These are phyloP conservation scores for Chondrilla cf. caribensis DNA, from an alignment of 37 sponge, comb jelly and placozoan genomes.

Conservation along the genomic window DNA sequence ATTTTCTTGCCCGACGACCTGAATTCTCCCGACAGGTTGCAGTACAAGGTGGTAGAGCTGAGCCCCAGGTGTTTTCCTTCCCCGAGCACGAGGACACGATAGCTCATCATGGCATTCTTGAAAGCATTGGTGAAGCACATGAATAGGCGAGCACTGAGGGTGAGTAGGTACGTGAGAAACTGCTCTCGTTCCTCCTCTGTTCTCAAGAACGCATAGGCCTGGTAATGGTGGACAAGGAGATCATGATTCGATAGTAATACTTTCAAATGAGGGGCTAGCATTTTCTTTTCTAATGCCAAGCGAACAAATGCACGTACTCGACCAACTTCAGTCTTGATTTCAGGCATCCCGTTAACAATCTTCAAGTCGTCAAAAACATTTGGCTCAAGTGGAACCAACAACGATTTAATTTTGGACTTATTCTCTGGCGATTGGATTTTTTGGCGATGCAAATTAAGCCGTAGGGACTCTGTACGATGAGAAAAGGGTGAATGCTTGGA, in stretches of 20 bases:
- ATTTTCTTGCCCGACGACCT: constrained; percentile 44
- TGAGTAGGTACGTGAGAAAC: constrained; percentile 55
- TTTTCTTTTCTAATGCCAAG: constrained; percentile 81
- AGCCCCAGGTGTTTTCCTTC: constrained; percentile 81
- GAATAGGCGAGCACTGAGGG: constrained; percentile 79
- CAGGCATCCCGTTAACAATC: constrained; percentile 64
- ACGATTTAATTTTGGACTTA: constrained; percentile 40
- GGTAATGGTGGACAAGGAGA: constrained; percentile 54
- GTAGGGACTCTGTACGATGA: constrained; percentile 25
- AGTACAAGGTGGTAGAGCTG: constrained; percentile 69
- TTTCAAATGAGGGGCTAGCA: constrained; percentile 61
- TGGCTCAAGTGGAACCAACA: constrained; percentile 42
- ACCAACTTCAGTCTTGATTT: constrained; percentile 87
- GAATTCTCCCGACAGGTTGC: constrained; percentile 72
- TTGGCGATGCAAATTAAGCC: constrained; percentile 43
- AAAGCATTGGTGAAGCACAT: constrained; percentile 79
- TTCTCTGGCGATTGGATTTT: constrained; percentile 64
- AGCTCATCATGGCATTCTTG: constrained; percentile 44
- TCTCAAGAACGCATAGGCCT: constrained; percentile 87
- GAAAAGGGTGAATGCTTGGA: background rate
- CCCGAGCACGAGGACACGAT: constrained; percentile 70
- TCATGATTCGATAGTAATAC: constrained; percentile 51
- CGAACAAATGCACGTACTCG: constrained; percentile 73
- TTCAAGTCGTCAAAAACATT: constrained; percentile 50
- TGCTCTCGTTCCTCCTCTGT: constrained; percentile 91